Conservation (phyloP, 2,888 invertebrate genomes). For the Orthonychiurus folsomi region DNA sequence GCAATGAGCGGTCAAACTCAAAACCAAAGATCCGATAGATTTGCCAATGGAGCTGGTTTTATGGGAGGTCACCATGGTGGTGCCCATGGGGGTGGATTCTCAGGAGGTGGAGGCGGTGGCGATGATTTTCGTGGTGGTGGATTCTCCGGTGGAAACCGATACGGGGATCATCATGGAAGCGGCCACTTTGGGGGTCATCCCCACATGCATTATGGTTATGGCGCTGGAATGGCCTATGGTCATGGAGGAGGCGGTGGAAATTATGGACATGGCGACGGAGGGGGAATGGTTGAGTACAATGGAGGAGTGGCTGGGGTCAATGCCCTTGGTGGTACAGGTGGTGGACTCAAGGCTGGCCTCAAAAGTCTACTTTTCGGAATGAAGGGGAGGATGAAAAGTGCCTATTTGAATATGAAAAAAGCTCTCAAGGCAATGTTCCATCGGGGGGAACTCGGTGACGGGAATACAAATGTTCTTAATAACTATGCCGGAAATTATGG, state of each 20-base stretch:
- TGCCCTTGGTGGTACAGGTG: not conserved
- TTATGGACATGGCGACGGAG: not conserved
- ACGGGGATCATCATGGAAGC: slow-evolving; percentile 7
- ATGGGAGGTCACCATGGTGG: not conserved
- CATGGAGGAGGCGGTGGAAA: not conserved
- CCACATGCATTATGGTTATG: not conserved
- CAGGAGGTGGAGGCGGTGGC: not conserved
- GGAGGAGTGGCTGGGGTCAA: not conserved
- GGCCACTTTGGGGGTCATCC: not conserved
- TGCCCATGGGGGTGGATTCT: not conserved
- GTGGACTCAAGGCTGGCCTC: not conserved
- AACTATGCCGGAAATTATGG: not conserved
- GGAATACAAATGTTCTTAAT: not conserved
- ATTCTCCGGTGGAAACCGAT: not conserved
- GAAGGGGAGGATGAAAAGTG: not conserved
- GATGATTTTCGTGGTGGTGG: not conserved
- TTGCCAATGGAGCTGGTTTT: not conserved
- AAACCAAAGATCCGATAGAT: not conserved
- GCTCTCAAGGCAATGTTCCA: not conserved
- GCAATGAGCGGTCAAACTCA: not conserved
- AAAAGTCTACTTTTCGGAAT: not conserved
- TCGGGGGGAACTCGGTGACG: not conserved
- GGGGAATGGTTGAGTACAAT: not conserved
- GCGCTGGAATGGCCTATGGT: not conserved
- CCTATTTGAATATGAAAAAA: not conserved